Base-by-base conservation (phyloP, 2,113 vertebrate genomes). In the Cranoglanis bouderius region DNA sequence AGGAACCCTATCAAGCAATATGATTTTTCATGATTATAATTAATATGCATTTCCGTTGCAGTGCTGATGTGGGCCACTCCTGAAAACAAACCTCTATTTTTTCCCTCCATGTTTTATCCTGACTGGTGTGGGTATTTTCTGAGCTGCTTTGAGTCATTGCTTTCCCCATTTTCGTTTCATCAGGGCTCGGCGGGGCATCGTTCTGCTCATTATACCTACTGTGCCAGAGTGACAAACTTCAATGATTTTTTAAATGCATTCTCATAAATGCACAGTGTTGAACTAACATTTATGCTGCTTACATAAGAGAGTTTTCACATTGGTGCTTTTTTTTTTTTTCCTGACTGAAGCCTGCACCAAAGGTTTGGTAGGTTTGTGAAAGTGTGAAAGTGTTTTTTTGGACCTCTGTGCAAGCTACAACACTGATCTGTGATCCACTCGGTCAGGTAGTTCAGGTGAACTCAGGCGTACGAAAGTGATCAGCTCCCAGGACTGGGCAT, bases 71-170 rank as follows among this genome's bases (percentile, higher is more conserved):
- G 21, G 46, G 10, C 53, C 35, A 29, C 81, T 43, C 24, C 55
- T 61, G 35, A 61, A 43, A 29, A 29, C 6, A 16, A 61, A 61
- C 10, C 10, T 0, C 4, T 38, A 32, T 26, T 82, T 21, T 82
- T 26, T 14, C 0, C 19, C 19, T 82, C 53, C 72, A 12, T 40
- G 40, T 87, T 55, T 63, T n/a, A 80, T 55, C 29, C 3, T 81
- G 43, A 65, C 46, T 63, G 57, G 18, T 87, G 85, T 65, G 19
- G n/a, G 75, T 81, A 38, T 81, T 81, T 81, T 63, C 57, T 87
- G 51, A 16, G n/a, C 26, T 46, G 72, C 38, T 61, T 81, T 87
- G 32, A 88, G n/a, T 72, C 78, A 88, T 82, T 82, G 75, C 74
- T 61, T 65, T 43, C 0, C 46, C 32, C 8, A 53, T 26, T 70